Evolutionary conservation across 1,140 invertebrate species (phyloP).

Genomic region (Nomia melanderi): DNA sequence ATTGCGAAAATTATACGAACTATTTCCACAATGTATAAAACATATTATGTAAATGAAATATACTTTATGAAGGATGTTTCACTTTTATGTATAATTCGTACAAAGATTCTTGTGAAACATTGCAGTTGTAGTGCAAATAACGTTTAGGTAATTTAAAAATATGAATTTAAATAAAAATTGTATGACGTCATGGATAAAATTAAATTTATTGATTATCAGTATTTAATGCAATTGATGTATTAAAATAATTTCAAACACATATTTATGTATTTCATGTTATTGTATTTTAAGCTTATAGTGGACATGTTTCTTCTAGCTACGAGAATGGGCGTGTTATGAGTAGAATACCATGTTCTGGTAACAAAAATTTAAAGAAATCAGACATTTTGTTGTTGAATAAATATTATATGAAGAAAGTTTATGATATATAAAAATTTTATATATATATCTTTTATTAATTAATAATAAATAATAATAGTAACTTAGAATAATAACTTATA

Average conservation of each 20-base stretch:
- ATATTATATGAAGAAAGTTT: no score
- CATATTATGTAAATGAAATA: not conserved
- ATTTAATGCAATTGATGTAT: not conserved
- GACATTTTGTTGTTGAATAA: no score
- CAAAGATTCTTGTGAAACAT: not conserved
- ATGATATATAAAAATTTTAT: no score
- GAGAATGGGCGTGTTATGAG: no score
- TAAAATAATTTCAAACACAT: not conserved
- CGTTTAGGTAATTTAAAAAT: not conserved
- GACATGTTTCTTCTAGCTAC: no score
- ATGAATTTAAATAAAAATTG: not conserved
- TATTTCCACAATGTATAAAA: slow-evolving; percentile 71
- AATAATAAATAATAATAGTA: no score
- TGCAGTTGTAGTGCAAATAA: not conserved
- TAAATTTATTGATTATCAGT: not conserved
- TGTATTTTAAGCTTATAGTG: no score
- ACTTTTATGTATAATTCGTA: slow-evolving; percentile 5
- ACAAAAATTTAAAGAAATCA: no score
- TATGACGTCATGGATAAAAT: not conserved
- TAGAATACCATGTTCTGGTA: no score
- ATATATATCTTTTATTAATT: no score
- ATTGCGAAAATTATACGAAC: slow-evolving; percentile 67
- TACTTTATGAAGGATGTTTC: slow-evolving; percentile 2
- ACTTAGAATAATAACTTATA: no score
- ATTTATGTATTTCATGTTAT: not conserved